A percentile compares a stretch with the other conserved stretches of the same genome.
Evolutionary conservation across 2,797 vertebrate genomes (phyloP).

Genomic region (Anas georgica): DNA sequence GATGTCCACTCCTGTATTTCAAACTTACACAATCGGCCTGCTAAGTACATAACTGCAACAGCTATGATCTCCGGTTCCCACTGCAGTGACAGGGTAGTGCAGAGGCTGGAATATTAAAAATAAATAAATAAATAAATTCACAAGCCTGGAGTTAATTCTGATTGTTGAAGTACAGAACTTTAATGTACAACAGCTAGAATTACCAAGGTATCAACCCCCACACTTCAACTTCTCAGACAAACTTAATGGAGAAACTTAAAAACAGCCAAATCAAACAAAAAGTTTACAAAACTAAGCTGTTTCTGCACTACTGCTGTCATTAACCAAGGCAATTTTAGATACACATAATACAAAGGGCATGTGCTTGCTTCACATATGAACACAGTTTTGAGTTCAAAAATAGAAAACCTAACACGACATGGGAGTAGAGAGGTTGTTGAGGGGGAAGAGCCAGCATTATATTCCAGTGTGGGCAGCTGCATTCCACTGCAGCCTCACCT

Average conservation of each 20-base stretch:
- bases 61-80: conserved; percentile 99
- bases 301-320: not conserved
- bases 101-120: conserved; percentile 81
- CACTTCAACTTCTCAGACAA: not conserved
- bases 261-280: not conserved
- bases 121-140: not conserved
- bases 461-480: not conserved
- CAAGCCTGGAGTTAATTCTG: not conserved
- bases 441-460: not conserved
- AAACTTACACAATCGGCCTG: conserved; percentile 95
- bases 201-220: not conserved
- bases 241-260: not conserved
- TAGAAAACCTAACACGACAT: not conserved
- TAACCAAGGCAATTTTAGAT: not conserved
- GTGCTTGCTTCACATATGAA: not conserved
- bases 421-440: not conserved
- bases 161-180: not conserved
- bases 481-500: not conserved
- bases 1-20: conserved; percentile 98
- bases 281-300: not conserved
- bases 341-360: not conserved
- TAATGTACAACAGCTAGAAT: not conserved
- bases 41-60: conserved; percentile 97
- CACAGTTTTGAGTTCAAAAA: not conserved
- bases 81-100: conserved; percentile 95